phyloP scores from a whole-genome alignment of 2,797 vertebrate genomes.

The Melopsittacus undulatus region DNA sequence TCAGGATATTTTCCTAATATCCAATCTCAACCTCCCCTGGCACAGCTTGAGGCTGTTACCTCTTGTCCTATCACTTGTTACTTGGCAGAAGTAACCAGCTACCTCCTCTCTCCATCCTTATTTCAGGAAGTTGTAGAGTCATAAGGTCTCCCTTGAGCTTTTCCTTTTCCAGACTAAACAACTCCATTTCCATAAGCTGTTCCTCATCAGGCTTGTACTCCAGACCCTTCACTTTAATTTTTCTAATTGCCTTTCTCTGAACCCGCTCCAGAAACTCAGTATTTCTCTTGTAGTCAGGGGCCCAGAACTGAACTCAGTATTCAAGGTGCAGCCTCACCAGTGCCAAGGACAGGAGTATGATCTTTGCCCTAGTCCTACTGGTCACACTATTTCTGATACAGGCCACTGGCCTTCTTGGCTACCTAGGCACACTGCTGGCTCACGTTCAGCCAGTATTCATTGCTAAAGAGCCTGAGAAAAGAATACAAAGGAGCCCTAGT shows the following conservation, averaged over 20 bases:
- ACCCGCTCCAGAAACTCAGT: not conserved
- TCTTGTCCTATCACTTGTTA: too few species aligned
- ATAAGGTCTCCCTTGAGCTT: not conserved
- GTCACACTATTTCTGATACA: not conserved
- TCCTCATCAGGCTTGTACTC: not conserved
- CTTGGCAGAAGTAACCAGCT: too few species aligned
- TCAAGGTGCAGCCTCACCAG: not conserved
- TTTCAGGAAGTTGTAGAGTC: not conserved
- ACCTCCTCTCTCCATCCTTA: too few species aligned
- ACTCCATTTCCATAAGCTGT: not conserved
- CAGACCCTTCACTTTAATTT: not conserved
- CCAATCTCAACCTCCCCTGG: not conserved
- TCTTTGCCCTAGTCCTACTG: not conserved
- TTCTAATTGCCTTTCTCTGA: not conserved
- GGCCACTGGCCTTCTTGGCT: not conserved
- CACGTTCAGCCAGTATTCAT: not conserved
- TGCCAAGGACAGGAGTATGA: not conserved
- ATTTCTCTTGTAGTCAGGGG: not conserved
- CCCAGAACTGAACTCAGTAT: not conserved
- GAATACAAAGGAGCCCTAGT: not conserved
- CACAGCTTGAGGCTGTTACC: too few species aligned
- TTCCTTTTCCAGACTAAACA: not conserved
- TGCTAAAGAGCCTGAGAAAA: not conserved
- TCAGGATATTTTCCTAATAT: not conserved
- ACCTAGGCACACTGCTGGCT: not conserved